phyloP scores from a whole-genome alignment of 2,797 vertebrate species.

The Propithecus perrieri region DNA sequence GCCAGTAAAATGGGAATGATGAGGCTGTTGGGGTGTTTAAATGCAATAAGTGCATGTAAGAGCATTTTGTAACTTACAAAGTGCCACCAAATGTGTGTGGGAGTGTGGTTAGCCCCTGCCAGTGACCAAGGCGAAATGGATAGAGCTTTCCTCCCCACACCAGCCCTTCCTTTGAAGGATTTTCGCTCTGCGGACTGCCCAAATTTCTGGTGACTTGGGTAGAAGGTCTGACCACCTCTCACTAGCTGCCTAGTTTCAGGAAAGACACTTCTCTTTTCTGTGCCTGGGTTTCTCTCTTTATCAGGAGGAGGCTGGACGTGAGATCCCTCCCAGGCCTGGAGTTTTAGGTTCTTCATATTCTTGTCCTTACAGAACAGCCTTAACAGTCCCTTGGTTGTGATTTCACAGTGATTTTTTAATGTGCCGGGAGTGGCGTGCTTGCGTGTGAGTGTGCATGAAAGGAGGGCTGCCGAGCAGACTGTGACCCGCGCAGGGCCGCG shows the following conservation, averaged over 20 bases:
- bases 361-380: neutral
- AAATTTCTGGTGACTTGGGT: neutral
- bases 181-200: neutral
- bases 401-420: neutral
- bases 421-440: neutral
- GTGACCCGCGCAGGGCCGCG: neutral
- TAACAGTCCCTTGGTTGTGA: neutral
- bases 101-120: neutral
- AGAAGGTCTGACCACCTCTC: neutral
- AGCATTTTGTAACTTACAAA: neutral
- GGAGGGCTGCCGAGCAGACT: neutral
- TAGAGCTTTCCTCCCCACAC: neutral
- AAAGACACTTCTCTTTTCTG: neutral
- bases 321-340: neutral
- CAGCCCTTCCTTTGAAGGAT: accelerated
- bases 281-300: neutral
- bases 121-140: neutral
- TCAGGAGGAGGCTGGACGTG: neutral
- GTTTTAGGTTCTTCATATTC: neutral
- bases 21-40: neutral
- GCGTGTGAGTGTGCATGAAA: neutral
- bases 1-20: neutral
- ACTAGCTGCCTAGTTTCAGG: neutral
- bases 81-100: neutral
- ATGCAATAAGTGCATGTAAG: neutral